phyloP scores from a whole-genome alignment of 2,113 vertebrate species.

The Eretmochelys imbricata region DNA sequence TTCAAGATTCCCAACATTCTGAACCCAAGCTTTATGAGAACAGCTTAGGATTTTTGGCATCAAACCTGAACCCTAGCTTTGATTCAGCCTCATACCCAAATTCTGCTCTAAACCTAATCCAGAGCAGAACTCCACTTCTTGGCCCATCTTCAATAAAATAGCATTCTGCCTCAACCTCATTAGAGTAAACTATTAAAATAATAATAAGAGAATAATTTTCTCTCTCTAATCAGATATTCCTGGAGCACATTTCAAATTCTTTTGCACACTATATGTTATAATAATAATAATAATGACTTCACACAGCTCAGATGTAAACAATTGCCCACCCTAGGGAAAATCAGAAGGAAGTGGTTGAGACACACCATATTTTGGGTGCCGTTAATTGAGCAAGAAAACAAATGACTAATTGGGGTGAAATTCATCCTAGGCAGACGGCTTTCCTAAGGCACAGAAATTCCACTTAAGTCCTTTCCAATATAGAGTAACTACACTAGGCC shows the following conservation, averaged over 20 bases:
- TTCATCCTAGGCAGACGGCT: slow-evolving; percentile 73
- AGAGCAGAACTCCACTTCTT: slow-evolving; percentile 66
- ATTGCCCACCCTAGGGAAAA: slow-evolving; percentile 71
- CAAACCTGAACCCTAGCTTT: slow-evolving; percentile 10
- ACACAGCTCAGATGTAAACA: slow-evolving; percentile 56
- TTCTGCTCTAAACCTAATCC: slow-evolving; percentile 41
- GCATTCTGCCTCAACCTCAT: slow-evolving; percentile 71
- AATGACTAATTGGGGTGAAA: slow-evolving; percentile 76
- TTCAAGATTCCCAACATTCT: slow-evolving; percentile 4
- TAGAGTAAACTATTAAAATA: slow-evolving; percentile 77
- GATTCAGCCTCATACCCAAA: slow-evolving; percentile 10
- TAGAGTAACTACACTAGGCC: slow-evolving; percentile 33
- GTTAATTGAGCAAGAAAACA: slow-evolving; percentile 74
- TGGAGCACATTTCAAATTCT: slow-evolving; percentile 70
- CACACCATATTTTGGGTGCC: slow-evolving; percentile 76
- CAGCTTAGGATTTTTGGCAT: slow-evolving; percentile 56
- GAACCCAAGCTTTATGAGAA: neutral
- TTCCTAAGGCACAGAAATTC: slow-evolving; percentile 70
- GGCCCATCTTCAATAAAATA: slow-evolving; percentile 64
- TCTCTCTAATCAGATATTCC: slow-evolving; percentile 79
- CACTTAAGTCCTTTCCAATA: slow-evolving; percentile 27
- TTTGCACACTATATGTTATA: slow-evolving; percentile 44
- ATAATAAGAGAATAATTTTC: slow-evolving; percentile 71
- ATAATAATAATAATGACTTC: slow-evolving; percentile 66
- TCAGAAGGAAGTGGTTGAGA: slow-evolving; percentile 77